phyloP scores from a whole-genome alignment of 2,113 vertebrate species.

The western clawed frog (Xenopus tropicalis) region DNA sequence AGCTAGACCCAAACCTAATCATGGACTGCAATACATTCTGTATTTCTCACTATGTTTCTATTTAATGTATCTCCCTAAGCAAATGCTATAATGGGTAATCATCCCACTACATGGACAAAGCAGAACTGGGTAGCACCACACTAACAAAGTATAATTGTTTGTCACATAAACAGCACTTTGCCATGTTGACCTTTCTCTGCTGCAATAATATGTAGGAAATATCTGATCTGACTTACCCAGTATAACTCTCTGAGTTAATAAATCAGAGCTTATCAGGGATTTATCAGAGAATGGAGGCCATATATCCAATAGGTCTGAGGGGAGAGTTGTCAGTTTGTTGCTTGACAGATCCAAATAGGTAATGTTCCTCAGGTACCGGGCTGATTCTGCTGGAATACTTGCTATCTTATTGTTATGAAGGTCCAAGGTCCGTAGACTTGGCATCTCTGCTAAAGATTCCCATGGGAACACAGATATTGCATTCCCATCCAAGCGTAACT shows the following conservation, averaged over 20 bases:
- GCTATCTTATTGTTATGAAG: slow-evolving; percentile 88
- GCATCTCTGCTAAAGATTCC: slow-evolving; percentile 86
- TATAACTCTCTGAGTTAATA: slow-evolving; percentile 69
- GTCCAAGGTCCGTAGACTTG: slow-evolving; percentile 79
- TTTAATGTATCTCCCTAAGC: too few relatives aligned
- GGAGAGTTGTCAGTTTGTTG: slow-evolving; percentile 85
- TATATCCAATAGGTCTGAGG: slow-evolving; percentile 86
- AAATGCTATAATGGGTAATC: too few relatives aligned
- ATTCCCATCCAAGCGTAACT: slow-evolving; percentile 89
- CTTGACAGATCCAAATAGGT: slow-evolving; percentile 92
- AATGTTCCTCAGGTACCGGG: slow-evolving; percentile 75
- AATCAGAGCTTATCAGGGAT: slow-evolving; percentile 48
- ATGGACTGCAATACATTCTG: too few relatives aligned
- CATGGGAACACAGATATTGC: slow-evolving; percentile 84
- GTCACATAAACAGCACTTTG: too few relatives aligned
- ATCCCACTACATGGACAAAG: too few relatives aligned
- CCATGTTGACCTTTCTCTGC: too few relatives aligned
- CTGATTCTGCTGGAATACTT: slow-evolving; percentile 69
- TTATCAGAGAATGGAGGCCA: slow-evolving; percentile 78
- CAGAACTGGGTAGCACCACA: too few relatives aligned
- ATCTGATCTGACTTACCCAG: slow-evolving; percentile 68
- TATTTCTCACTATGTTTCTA: too few relatives aligned
- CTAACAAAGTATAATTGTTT: too few relatives aligned
- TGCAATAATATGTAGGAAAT: too few relatives aligned
- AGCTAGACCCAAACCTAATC: too few relatives aligned